These are phyloP conservation scores for Trochalopteron elliotii DNA, from an alignment of 2,113 vertebrate species.

Conservation along the genomic window DNA sequence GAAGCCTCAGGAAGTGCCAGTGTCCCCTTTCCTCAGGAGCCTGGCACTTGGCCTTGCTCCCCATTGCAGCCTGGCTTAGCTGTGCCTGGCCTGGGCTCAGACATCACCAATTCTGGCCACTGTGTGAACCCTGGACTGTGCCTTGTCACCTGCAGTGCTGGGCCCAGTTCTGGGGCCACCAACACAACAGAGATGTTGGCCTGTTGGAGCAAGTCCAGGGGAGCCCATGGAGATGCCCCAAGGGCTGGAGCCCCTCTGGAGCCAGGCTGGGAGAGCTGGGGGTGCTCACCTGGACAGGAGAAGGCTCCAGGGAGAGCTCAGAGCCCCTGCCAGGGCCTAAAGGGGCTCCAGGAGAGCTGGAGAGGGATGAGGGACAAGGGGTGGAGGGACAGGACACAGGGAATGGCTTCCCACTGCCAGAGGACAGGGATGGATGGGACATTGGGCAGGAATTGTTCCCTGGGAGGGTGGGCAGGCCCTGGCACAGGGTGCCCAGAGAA, in stretches of 20 bases:
- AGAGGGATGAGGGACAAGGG: neutral
- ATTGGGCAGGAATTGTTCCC: neutral
- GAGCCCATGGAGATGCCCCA: fast-evolving
- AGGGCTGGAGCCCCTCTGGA: neutral
- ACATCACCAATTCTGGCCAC: fast-evolving
- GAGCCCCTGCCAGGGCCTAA: neutral
- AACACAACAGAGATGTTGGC: neutral
- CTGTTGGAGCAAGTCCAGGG: neutral
- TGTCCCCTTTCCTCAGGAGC: neutral
- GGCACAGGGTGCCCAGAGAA: neutral
- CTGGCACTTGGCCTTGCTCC: neutral
- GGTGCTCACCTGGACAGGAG: neutral
- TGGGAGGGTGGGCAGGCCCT: neutral
- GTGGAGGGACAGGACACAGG: neutral
- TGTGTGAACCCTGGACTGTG: neutral
- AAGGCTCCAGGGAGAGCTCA: neutral
- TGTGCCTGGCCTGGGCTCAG: neutral
- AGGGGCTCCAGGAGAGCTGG: neutral
- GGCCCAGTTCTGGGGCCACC: neutral
- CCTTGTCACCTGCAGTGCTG: neutral
- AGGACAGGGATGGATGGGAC: neutral
- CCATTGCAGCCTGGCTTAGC: neutral
- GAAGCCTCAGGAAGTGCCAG: neutral
- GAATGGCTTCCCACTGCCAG: neutral
- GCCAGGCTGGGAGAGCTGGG: neutral